Evolutionary conservation across 2,888 invertebrate genomes (phyloP), one percentile per base, ranked within the genome.

Genomic region (Cartodere bifasciata): DNA sequence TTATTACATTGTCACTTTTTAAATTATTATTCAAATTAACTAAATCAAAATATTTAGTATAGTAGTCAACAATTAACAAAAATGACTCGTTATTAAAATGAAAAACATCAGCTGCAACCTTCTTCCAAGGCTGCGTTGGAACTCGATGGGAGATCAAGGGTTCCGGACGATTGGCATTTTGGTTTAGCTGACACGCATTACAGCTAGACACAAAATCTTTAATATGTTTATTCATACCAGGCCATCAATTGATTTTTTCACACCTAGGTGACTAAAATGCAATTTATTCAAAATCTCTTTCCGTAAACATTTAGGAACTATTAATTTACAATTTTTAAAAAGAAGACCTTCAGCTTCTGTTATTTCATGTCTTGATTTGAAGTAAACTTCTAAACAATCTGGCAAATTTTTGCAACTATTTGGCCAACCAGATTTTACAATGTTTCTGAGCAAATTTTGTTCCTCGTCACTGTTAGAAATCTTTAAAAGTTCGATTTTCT

Each of bases 111-210:
- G 23, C 16, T 7, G 23, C 34, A 13, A 39, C 23, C 25, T 39
- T 39, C 13, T 25, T 10, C 26, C 28, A 37, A 11, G 32, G 36
- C 13, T 25, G 9, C 22, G 26, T 34, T 6, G 21, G 11, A 7
- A 39, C 32, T 12, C 33, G 31, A 13, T 37, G 33, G 20, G 32
- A 16, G 7, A 32, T 35, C 31, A 39, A 28, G 11, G 39, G 37
- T 22, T 39, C 33, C 13, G 23, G 11, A n/a, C 13, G 10, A 14
- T 37, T 26, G 12, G 33, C 32, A 4, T 37, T 37, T 23, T 16
- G 13, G 24, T 14, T 29, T 14, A 9, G 23, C 25, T 31, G 28
- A 24, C 33, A 37, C 13, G 23, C 26, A 13, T 33, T 7, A 22
- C 35, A 39, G n/a, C 14, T 7, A 4, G 23, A 26, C 4, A 29